Percentiles rank a stretch among this genome's conserved stretches.
Evolutionary conservation across 2,888 invertebrate genomes (phyloP).

Genomic region (Diplolepis rosae): DNA sequence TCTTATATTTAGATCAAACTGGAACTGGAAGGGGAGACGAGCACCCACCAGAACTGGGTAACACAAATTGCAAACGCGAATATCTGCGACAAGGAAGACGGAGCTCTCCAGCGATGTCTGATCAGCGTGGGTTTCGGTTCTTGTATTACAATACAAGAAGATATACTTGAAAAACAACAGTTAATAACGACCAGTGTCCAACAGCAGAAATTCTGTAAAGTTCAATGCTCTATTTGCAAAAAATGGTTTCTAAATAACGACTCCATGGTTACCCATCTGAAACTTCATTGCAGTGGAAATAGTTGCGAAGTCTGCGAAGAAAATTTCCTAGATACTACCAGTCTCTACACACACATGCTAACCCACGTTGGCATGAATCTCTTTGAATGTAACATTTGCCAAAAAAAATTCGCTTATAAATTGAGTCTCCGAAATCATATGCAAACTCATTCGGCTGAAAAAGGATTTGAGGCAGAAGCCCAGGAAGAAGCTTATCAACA

Average conservation of each 20-base stretch:
- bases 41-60: conserved; percentile 65
- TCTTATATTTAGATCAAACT: conserved; percentile 63
- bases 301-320: conserved; percentile 68
- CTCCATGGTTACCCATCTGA: conserved; percentile 69
- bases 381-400: conserved; percentile 66
- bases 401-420: conserved; percentile 67
- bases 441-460: conserved; percentile 51
- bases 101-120: conserved; percentile 59
- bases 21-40: conserved; percentile 65
- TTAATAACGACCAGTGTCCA: conserved; percentile 44
- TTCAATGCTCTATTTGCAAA: conserved; percentile 69
- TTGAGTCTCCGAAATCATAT: conserved; percentile 67
- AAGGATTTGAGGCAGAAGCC: conserved; percentile 26
- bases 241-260: conserved; percentile 72
- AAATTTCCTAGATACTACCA: conserved; percentile 61
- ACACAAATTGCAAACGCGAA: conserved; percentile 59
- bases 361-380: conserved; percentile 67
- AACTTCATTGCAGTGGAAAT: conserved; percentile 64
- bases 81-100: conserved; percentile 64
- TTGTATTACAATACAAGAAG: conserved; percentile 24
- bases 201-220: conserved; percentile 67
- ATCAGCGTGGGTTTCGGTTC: conserved; percentile 49
- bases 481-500: neutral
- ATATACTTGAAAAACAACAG: conserved; percentile 41
- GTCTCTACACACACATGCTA: conserved; percentile 67